These are phyloP conservation scores for Cyanoramphus novaezelandiae DNA, from an alignment of 2,113 vertebrate species.

Conservation along the genomic window DNA sequence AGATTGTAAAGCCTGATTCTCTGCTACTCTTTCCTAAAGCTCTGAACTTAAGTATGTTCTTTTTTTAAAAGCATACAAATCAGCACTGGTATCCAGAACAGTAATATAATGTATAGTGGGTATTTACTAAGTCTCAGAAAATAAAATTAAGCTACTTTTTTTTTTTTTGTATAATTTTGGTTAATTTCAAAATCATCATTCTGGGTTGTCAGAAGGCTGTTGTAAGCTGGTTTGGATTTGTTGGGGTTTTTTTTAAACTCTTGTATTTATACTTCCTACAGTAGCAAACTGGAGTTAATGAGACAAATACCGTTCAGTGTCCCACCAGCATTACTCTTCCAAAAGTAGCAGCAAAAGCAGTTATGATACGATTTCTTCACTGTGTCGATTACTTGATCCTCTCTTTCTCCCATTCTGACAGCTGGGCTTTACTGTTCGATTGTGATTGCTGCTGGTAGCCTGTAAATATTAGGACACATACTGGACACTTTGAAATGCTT, in stretches of 20 bases:
- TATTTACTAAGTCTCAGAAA: not conserved
- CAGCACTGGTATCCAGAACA: not conserved
- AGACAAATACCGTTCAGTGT: not conserved
- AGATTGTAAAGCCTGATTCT: not conserved
- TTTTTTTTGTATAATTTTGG: not conserved
- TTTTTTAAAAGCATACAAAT: not conserved
- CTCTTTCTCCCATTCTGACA: not conserved
- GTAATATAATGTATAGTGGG: not conserved
- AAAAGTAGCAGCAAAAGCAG: conserved; percentile 14
- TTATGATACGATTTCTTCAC: conserved; percentile 42
- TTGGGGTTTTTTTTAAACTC: not conserved
- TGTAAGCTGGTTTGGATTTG: not conserved
- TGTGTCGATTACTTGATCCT: not conserved
- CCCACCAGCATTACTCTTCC: not conserved
- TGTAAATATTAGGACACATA: conserved; percentile 13
- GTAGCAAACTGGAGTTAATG: not conserved
- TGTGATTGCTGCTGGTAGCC: conserved; percentile 44
- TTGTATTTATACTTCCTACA: not conserved
- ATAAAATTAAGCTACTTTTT: not conserved
- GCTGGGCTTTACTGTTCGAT: conserved; percentile 2
- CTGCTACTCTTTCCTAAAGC: not conserved
- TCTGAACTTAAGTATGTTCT: not conserved
- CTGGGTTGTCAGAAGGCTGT: not conserved
- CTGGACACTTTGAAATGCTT: not conserved
- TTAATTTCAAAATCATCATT: not conserved